These are phyloP conservation scores for Escarpia spicata DNA, from an alignment of 2,888 invertebrate genomes.

Conservation along the genomic window DNA sequence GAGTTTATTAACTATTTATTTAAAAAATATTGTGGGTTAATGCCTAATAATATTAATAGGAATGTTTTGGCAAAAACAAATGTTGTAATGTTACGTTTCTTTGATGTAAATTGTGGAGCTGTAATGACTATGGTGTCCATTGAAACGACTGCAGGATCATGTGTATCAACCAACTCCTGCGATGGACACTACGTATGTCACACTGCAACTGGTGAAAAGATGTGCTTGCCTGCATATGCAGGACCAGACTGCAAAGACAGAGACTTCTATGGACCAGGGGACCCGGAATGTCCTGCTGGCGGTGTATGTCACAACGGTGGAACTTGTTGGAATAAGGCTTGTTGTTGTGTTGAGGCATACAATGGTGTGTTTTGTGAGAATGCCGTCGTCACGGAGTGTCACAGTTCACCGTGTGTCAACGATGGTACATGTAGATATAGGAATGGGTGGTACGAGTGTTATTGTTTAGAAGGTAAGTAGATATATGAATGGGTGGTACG, in stretches of 20 bases:
- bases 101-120: too few relatives aligned
- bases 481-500: too few relatives aligned
- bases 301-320: neutral
- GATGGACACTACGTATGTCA: constrained; percentile 19
- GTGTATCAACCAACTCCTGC: neutral
- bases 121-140: too few relatives aligned
- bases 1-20: too few relatives aligned
- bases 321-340: neutral
- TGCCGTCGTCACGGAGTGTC: neutral
- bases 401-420: neutral
- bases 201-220: neutral
- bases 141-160: too few relatives aligned
- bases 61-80: too few relatives aligned
- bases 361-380: neutral
- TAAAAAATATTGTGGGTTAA: too few relatives aligned
- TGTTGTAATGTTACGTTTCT: too few relatives aligned
- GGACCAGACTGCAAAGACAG: constrained; percentile 13
- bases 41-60: too few relatives aligned
- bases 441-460: neutral
- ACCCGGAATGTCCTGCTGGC: neutral
- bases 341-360: neutral
- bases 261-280: neutral
- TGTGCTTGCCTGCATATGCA: neutral
- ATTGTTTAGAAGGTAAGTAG: neutral
- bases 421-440: neutral